Base-by-base conservation (phyloP, 2,797 vertebrate genomes). In the Rhynchonycteris naso region DNA sequence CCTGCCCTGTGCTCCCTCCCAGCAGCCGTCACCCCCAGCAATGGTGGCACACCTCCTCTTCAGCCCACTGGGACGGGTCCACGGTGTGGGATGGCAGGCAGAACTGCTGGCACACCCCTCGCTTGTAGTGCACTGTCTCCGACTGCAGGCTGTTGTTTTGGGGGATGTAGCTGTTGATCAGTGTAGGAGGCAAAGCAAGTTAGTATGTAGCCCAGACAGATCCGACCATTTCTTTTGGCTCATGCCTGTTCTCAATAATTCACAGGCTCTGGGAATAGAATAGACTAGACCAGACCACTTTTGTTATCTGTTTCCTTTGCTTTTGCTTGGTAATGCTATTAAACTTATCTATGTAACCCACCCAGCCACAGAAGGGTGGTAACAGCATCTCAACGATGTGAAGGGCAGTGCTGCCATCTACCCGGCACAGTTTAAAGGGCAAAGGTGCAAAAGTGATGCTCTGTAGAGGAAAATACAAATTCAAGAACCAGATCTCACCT, bases 51-150 rank as follows among this genome's bases (percentile, higher is more conserved):
- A 99, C 99, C 99, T 99, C 99, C 0, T 99, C 99, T 18, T 99
- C 99, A 0, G 99, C 98, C 99, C 99, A 99, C 93, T 99, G 99
- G 0, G 99, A 99, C 78, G 99, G 99, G 98, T 99, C 99, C 84
- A 99, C 98, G 0, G 99, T 99, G 97, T 99, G 99, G 19, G 99
- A 99, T 43, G 99, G 99, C 97, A 99, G 98, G 74, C 99, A 99
- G 98, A 99, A 99, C 98, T 99, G 99, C 98, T 99, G 99, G 97
- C 99, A 99, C 84, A 99, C 99, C 1, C 99, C 99, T 16, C 99
- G 98, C 98, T 99, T 99, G 97, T 99, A 99, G 97, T 99, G 99
- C 93, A 99, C 99, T 0, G 99, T 99, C 98, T 99, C 99, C 0
- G 99, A 99, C 98, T 99, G 99, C 96, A 99, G 98, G 56, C 99